Conservation (phyloP, 2,888 invertebrate genomes). For the Meteorus colon region DNA sequence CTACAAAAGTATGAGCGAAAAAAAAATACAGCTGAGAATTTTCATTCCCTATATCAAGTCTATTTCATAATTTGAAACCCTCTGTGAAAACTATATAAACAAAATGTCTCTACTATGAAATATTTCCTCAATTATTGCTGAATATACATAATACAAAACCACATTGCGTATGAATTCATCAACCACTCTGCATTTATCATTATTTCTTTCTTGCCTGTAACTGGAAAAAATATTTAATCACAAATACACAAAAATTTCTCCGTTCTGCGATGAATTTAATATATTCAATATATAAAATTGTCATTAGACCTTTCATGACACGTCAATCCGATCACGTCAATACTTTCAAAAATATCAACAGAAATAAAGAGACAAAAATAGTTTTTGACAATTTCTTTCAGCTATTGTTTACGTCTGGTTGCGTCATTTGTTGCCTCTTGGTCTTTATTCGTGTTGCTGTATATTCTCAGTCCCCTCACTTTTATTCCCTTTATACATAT, state of each 20-base stretch:
- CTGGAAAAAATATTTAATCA: no score
- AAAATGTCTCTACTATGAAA: no score
- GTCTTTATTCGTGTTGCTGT: constrained; percentile 8
- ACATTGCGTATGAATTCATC: neutral
- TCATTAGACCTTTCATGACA: no score
- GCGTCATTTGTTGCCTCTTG: constrained; percentile 47
- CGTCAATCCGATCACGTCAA: neutral
- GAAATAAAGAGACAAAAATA: neutral
- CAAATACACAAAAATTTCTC: no score
- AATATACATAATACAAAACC: neutral
- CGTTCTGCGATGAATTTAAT: no score
- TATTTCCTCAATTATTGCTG: neutral
- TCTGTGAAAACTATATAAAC: no score
- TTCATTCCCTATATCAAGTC: no score
- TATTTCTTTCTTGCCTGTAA: neutral
- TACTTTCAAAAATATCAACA: neutral
- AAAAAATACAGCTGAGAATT: no score
- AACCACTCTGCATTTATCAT: neutral
- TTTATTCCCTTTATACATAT: neutral
- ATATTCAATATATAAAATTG: no score
- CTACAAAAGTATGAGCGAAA: no score
- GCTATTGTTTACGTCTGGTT: constrained; percentile 63
- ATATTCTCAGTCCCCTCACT: constrained; percentile 1
- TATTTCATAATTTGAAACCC: no score
- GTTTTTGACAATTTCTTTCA: constrained; percentile 17